These are phyloP conservation scores for Mesorhabditis sp. DNA, from an alignment of 2,888 invertebrate genomes.

Conservation along the genomic window DNA sequence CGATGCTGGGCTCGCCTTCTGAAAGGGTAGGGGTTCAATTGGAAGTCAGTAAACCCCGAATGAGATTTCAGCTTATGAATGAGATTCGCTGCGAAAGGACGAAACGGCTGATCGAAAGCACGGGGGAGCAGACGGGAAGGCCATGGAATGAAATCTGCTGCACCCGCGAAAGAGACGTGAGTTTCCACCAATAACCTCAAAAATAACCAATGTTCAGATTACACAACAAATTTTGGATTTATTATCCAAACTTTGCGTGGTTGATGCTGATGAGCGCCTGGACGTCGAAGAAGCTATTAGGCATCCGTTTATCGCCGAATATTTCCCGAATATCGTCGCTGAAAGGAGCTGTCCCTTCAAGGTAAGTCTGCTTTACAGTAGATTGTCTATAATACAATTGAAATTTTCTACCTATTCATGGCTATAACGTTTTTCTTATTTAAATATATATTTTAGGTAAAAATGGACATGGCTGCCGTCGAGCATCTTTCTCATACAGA, in stretches of 20 bases:
- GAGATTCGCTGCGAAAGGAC: constrained; percentile 50
- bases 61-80: constrained; percentile 32
- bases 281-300: constrained; percentile 41
- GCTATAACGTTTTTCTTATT: background rate
- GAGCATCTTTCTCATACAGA: constrained; percentile 42
- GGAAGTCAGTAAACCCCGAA: background rate
- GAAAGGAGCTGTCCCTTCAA: constrained; percentile 19
- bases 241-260: constrained; percentile 31
- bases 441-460: constrained; percentile 32
- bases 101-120: constrained; percentile 38
- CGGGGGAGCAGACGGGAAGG: constrained; percentile 23
- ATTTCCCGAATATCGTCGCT: background rate
- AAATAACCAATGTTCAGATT: no score
- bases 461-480: constrained; percentile 53
- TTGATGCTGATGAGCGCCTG: constrained; percentile 37
- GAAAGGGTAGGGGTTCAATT: constrained; percentile 28
- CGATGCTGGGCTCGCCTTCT: constrained; percentile 45
- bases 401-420: background rate
- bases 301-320: constrained; percentile 34
- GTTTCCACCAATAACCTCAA: background rate
- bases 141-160: constrained; percentile 38
- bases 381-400: constrained; percentile 18
- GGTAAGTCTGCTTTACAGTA: constrained; percentile 12
- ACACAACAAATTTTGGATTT: constrained; percentile 25
- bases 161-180: constrained; percentile 18